Evolutionary conservation across 2,888 invertebrate genomes (phyloP).

Genomic region (Chalcis sispes): DNA sequence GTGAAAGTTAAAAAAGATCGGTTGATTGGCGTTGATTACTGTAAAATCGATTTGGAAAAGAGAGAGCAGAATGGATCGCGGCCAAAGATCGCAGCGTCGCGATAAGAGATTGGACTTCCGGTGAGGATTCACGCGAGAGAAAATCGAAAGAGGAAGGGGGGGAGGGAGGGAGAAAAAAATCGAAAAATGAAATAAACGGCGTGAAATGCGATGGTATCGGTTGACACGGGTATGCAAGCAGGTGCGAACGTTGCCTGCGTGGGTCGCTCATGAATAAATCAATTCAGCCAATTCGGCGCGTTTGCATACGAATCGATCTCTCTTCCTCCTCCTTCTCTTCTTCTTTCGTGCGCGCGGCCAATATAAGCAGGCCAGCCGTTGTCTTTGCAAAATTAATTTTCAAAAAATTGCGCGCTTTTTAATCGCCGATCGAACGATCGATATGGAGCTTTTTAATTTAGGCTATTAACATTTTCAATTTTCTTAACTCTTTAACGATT

Average conservation of each 20-base stretch:
- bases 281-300: constrained; percentile 55
- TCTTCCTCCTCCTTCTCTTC: not conserved
- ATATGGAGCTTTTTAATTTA: constrained; percentile 28
- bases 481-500: constrained; percentile 30
- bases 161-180: no score
- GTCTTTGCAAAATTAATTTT: constrained; percentile 43
- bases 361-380: constrained; percentile 31
- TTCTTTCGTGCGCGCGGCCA: not conserved
- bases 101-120: constrained; percentile 46
- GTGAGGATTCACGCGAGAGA: not conserved
- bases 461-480: constrained; percentile 40
- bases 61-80: constrained; percentile 24
- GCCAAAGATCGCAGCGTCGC: constrained; percentile 1
- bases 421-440: constrained; percentile 31
- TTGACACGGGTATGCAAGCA: constrained; percentile 66
- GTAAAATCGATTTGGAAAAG: constrained; percentile 37
- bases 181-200: constrained; percentile 38
- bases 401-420: constrained; percentile 23
- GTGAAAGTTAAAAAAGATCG: constrained; percentile 24
- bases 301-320: constrained; percentile 16
- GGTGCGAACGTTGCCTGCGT: constrained; percentile 67
- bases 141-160: no score
- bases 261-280: constrained; percentile 67
- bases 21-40: constrained; percentile 10
- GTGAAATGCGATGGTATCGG: constrained; percentile 62